Base-by-base conservation (phyloP, 1,140 invertebrate genomes). In the Leguminivora glycinivorella region DNA sequence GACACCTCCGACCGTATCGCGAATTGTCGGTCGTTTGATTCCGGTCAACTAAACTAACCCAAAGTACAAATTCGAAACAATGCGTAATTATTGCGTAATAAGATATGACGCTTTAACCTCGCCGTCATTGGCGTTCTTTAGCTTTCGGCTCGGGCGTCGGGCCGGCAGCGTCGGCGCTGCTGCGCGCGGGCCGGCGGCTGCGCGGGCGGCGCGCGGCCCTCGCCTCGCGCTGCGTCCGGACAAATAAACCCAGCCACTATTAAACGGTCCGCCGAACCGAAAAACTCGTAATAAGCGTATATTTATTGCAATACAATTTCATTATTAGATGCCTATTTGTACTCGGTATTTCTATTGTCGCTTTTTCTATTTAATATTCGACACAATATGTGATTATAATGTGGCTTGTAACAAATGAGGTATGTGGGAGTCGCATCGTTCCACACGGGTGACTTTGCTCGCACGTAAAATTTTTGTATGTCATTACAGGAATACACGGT, bases 291-390 rank as follows among this genome's bases (percentile, higher is more conserved):
- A 80, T 79, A 73, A 82, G 74, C 79, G 79, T 88, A 84, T 87
- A 86, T 87, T 88, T 89, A 88, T 88, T 81, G 82, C 80, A 80
- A 83, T 84, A 88, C 86, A 87, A 89, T 91, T 91, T 89, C 85
- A 88, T 91, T 91, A 91, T 90, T 89, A 88, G 85, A 85, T 81
- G 77, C 79, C 84, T 84, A 88, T 89, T 88, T 88, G 86, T 84
- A 83, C 82, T 89, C 80, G 85, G 88, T 89, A 88, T 83, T 85
- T 78, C 89, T 85, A 88, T 91, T 91, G 89, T 91, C 87, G 87
- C 87, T 88, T 91, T 90, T 91, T 91, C 86, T 89, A 88, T 89
- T 88, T 91, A 88, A 87, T 89, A 88, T 81, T 82, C 77, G 74
- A 78, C 84, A 88, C 85, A 87, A 90, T 88, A 79, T 88, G 82